phyloP scores from a whole-genome alignment of 2,888 invertebrate genomes.

The Platerodrilus igneus region DNA sequence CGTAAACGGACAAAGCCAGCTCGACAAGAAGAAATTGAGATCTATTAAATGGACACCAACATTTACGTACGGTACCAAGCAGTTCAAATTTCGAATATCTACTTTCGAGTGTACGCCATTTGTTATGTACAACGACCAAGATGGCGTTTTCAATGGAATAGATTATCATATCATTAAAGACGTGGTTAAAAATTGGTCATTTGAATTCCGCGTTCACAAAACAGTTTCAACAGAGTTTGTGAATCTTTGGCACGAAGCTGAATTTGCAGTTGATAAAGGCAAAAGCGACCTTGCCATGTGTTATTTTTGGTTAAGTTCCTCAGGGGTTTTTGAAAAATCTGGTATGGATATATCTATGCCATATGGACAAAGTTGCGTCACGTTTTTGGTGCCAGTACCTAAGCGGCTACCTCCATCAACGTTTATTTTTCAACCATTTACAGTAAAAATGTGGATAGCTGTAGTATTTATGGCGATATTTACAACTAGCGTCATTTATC shows the following conservation, averaged over 20 bases:
- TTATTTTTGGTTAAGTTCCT: not conserved
- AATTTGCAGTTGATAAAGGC: not conserved
- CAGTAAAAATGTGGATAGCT: constrained; percentile 2
- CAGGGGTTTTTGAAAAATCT: too few species aligned
- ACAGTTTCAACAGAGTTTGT: not conserved
- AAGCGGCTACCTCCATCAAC: not conserved
- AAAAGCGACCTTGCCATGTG: not conserved
- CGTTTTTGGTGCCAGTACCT: constrained; percentile 26
- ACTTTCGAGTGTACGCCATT: not conserved
- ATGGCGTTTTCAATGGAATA: not conserved
- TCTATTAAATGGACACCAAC: not conserved
- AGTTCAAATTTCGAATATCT: too few species aligned
- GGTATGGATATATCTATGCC: constrained; percentile 6
- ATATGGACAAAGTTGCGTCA: constrained; percentile 20
- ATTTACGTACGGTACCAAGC: not conserved
- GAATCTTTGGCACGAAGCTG: not conserved
- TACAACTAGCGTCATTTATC: not conserved
- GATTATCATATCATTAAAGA: not conserved
- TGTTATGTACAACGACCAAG: not conserved
- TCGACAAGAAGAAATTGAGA: not conserved
- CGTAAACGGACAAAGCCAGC: not conserved
- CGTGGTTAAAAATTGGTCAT: not conserved
- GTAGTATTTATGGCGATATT: not conserved
- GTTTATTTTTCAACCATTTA: constrained; percentile 11
- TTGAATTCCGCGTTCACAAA: not conserved